Percentiles rank a stretch among this genome's conserved stretches.
phyloP scores from a whole-genome alignment of 2,888 invertebrate species.

The Gibbula magus region DNA sequence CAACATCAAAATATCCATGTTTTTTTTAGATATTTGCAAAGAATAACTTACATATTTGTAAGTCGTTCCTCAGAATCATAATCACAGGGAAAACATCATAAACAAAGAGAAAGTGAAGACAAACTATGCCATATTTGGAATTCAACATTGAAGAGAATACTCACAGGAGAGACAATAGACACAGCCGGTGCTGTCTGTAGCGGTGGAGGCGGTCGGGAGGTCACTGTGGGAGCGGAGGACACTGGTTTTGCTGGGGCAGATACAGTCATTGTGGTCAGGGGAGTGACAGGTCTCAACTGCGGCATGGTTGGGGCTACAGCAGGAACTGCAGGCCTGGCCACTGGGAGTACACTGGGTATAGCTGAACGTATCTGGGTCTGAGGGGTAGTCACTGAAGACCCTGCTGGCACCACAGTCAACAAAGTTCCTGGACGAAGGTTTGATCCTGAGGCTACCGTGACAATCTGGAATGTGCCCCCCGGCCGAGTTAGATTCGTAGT shows the following conservation, averaged over 20 bases:
- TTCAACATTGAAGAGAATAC: not conserved
- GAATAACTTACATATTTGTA: no score
- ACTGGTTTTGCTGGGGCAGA: slow-evolving; percentile 21
- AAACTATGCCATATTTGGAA: no score
- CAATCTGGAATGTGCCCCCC: slow-evolving; percentile 40
- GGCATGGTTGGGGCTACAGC: slow-evolving; percentile 24
- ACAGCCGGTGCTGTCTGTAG: slow-evolving; percentile 40
- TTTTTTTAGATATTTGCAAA: no score
- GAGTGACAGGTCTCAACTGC: slow-evolving; percentile 32
- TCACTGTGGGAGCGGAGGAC: not conserved
- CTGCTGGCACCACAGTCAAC: slow-evolving; percentile 39
- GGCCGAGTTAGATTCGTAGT: slow-evolving; percentile 30
- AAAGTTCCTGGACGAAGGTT: slow-evolving; percentile 50
- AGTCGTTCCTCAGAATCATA: no score
- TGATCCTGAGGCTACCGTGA: slow-evolving; percentile 49
- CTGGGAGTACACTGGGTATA: slow-evolving; percentile 17
- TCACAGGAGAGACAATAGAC: not conserved
- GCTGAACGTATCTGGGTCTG: slow-evolving; percentile 18
- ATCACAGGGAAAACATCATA: no score
- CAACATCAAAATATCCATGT: no score
- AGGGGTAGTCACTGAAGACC: not conserved
- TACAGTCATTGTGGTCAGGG: slow-evolving; percentile 8
- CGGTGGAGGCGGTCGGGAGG: slow-evolving; percentile 42
- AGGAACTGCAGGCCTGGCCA: not conserved
- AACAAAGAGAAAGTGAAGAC: no score